A percentile compares a stretch with the other conserved stretches of the same genome.
Evolutionary conservation across 2,888 invertebrate species (phyloP).

Genomic region (Alviniconcha strummeri): DNA sequence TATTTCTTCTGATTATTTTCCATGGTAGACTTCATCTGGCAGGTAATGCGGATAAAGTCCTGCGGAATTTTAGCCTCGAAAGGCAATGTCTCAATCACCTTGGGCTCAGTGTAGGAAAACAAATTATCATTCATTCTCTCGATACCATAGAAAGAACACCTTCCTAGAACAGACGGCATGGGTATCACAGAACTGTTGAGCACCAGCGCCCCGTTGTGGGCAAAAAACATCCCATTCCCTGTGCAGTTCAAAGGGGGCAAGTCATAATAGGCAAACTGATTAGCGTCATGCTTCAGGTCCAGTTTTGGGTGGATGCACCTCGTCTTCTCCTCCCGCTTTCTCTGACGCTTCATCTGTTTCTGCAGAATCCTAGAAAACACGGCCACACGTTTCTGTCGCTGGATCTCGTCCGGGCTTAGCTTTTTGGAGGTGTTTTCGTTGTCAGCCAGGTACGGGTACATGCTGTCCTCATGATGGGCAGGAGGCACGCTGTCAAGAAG

Average conservation of each 20-base stretch:
- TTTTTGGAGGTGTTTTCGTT: too few species aligned
- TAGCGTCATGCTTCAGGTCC: conserved; percentile 55
- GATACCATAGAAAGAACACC: conserved; percentile 54
- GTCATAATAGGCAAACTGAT: conserved; percentile 51
- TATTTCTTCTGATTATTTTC: conserved; percentile 11
- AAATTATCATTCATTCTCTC: conserved; percentile 54
- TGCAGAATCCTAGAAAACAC: conserved; percentile 12
- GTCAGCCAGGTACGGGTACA: too few species aligned
- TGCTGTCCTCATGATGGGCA: too few species aligned
- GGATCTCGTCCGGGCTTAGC: neutral
- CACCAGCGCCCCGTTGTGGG: conserved; percentile 46
- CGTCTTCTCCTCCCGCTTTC: neutral
- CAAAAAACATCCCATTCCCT: conserved; percentile 50
- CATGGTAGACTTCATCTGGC: conserved; percentile 43
- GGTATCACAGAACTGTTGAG: conserved; percentile 48
- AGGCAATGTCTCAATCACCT: conserved; percentile 43
- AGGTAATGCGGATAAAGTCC: conserved; percentile 60
- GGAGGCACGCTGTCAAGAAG: too few species aligned
- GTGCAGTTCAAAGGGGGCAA: conserved; percentile 54
- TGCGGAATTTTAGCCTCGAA: conserved; percentile 53
- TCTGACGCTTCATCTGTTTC: neutral
- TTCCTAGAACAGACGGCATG: conserved; percentile 46
- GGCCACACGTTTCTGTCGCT: neutral
- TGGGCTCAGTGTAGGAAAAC: conserved; percentile 48
- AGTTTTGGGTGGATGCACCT: conserved; percentile 38